Evolutionary conservation across 2,113 vertebrate genomes (phyloP).

Genomic region (Cyanoramphus novaezelandiae): DNA sequence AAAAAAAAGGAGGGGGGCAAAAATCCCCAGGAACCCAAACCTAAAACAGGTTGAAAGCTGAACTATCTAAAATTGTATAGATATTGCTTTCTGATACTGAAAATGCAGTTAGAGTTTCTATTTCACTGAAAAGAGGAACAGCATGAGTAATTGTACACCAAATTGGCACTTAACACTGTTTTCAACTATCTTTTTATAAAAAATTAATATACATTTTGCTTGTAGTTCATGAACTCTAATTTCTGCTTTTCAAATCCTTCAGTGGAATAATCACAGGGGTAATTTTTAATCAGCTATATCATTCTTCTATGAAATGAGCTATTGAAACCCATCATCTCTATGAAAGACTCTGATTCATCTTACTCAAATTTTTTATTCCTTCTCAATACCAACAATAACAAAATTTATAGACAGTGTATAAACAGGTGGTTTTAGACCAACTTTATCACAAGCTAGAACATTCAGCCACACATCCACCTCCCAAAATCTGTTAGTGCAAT

Average conservation of each 20-base stretch:
- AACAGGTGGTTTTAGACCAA: background rate
- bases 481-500: background rate
- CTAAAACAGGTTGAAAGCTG: background rate
- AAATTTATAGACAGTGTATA: background rate
- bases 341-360: background rate
- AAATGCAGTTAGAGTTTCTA: background rate
- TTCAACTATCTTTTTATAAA: background rate
- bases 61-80: background rate
- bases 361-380: background rate
- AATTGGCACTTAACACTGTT: background rate
- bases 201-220: background rate
- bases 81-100: background rate
- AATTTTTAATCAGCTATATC: background rate
- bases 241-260: background rate
- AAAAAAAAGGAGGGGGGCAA: background rate
- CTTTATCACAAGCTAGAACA: background rate
- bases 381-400: background rate
- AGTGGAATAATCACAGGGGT: background rate
- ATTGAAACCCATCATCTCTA: background rate
- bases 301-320: background rate
- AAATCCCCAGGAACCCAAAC: background rate
- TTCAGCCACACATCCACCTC: rapidly evolving
- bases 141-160: background rate
- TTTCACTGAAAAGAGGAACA: background rate
- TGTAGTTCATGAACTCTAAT: background rate